These are phyloP conservation scores for Apostichopus leukothele DNA, from an alignment of 53 echinoderm and acorn worm genomes.

Conservation along the genomic window DNA sequence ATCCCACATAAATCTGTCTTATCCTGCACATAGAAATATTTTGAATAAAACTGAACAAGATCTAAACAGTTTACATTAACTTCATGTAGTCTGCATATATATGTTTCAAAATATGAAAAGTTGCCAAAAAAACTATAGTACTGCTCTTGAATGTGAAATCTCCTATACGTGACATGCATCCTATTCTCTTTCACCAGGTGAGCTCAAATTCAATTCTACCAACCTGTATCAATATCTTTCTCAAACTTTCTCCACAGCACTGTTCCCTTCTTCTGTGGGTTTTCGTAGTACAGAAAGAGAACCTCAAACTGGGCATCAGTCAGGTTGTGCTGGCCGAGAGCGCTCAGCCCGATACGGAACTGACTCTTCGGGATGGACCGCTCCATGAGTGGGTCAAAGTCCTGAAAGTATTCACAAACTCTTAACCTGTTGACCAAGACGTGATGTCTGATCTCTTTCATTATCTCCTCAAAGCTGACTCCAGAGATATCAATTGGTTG, in stretches of 20 bases:
- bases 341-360: slow-evolving; percentile 92
- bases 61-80: too few relatives aligned
- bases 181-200: background rate
- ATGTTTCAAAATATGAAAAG: too few relatives aligned
- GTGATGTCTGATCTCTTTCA: slow-evolving; percentile 72
- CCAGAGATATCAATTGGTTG: slow-evolving; percentile 77
- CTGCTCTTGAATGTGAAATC: too few relatives aligned
- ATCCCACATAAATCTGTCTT: too few relatives aligned
- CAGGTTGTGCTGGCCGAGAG: slow-evolving; percentile 70
- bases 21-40: too few relatives aligned
- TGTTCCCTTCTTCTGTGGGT: slow-evolving; percentile 73
- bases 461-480: slow-evolving; percentile 67
- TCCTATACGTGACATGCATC: background rate
- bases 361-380: slow-evolving; percentile 86
- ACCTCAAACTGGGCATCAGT: slow-evolving; percentile 84
- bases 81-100: too few relatives aligned
- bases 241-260: slow-evolving; percentile 94
- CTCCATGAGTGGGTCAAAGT: slow-evolving; percentile 90
- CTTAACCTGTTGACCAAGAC: slow-evolving; percentile 81
- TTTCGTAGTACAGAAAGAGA: slow-evolving; percentile 69
- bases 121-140: too few relatives aligned
- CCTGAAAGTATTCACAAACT: slow-evolving; percentile 92
- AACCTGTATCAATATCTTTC: slow-evolving; percentile 96
- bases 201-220: background rate
- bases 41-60: too few relatives aligned